phyloP scores from a whole-genome alignment of 2,113 vertebrate species.

The Polypterus bichir region DNA sequence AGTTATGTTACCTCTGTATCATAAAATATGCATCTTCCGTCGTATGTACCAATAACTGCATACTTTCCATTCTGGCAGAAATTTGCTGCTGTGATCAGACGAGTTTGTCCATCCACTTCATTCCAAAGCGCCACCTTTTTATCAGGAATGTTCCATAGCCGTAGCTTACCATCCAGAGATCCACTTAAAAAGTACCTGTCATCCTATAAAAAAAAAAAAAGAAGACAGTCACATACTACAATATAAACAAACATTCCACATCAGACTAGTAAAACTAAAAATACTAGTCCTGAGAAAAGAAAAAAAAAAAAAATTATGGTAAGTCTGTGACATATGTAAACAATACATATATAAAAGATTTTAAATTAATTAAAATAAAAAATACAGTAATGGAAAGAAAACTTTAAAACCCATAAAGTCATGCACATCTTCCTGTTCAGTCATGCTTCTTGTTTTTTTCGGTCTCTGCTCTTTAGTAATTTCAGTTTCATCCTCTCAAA shows the following conservation, averaged over 20 bases:
- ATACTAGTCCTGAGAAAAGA: too few species aligned
- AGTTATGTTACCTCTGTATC: slow-evolving; percentile 77
- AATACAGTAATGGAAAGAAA: too few species aligned
- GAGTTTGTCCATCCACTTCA: slow-evolving; percentile 93
- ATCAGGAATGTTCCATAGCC: slow-evolving; percentile 98
- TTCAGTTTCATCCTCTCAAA: too few species aligned
- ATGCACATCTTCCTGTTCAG: too few species aligned
- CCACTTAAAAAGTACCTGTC: slow-evolving; percentile 95
- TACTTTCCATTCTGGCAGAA: slow-evolving; percentile 98
- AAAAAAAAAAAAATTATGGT: too few species aligned
- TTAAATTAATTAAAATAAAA: too few species aligned
- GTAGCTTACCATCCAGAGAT: slow-evolving; percentile 87
- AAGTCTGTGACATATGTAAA: too few species aligned
- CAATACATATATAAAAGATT: too few species aligned
- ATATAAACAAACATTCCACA: background rate
- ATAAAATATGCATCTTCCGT: slow-evolving; percentile 95
- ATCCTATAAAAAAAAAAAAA: slow-evolving; percentile 51
- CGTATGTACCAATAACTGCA: slow-evolving; percentile 90
- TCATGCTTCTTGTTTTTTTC: too few species aligned
- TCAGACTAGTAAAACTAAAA: background rate
- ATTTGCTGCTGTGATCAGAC: slow-evolving; percentile 95
- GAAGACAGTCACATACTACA: background rate
- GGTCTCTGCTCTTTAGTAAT: too few species aligned
- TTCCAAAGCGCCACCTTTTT: slow-evolving; percentile 98
- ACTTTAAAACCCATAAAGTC: too few species aligned